A percentile compares a stretch with the other conserved stretches of the same genome.
phyloP scores from a whole-genome alignment of 2,113 vertebrate species.

The Morone chrysops region DNA sequence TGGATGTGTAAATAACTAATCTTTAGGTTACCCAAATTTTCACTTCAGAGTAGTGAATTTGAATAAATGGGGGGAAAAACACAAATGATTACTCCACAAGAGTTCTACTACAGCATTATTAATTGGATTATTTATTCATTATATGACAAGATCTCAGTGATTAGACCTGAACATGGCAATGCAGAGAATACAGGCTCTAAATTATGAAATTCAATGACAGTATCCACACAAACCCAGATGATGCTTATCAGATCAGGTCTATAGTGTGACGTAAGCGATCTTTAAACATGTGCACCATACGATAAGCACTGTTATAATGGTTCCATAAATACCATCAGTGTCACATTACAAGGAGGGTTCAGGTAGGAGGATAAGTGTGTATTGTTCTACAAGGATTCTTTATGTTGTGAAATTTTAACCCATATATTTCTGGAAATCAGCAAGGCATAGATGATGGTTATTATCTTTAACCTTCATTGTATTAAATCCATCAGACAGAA shows the following conservation, averaged over 20 bases:
- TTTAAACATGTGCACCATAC: constrained; percentile 5
- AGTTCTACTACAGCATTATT: not conserved
- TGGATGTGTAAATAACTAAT: too few relatives aligned
- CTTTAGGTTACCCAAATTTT: not conserved
- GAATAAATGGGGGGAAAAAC: not conserved
- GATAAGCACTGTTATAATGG: not conserved
- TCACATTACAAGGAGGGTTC: constrained; percentile 34
- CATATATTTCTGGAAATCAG: not conserved
- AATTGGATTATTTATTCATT: not conserved
- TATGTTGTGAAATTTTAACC: constrained; percentile 30
- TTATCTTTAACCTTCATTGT: not conserved
- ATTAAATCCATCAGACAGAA: not conserved
- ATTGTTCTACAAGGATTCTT: constrained; percentile 27
- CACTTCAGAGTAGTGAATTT: not conserved
- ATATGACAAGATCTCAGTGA: not conserved
- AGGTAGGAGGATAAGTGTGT: not conserved
- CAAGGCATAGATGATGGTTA: not conserved
- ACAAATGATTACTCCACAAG: not conserved
- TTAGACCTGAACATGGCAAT: not conserved
- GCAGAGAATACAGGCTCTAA: not conserved
- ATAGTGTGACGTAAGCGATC: not conserved
- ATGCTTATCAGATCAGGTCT: constrained; percentile 25
- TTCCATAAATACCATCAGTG: constrained; percentile 9
- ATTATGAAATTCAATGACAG: constrained; percentile 13
- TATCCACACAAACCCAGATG: not conserved